A percentile compares a stretch with the other conserved stretches of the same genome.
Conservation (phyloP, 2,888 invertebrate genomes). For the Encarsia formosa region DNA sequence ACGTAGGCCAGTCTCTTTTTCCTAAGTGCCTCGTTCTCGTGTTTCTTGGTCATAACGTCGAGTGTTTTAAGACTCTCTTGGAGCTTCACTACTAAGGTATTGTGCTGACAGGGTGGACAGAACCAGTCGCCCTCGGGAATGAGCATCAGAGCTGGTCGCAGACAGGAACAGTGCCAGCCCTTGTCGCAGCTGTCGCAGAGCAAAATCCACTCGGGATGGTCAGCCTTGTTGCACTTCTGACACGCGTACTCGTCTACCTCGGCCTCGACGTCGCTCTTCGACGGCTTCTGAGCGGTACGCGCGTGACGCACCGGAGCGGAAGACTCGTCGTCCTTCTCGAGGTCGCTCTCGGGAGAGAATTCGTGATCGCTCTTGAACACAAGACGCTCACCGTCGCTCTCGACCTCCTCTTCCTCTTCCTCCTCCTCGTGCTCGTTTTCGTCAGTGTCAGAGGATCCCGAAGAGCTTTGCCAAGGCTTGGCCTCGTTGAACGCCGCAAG, state of each 20-base stretch:
- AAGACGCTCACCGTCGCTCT: constrained; percentile 49
- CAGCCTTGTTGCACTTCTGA: constrained; percentile 82
- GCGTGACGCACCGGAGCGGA: constrained; percentile 73
- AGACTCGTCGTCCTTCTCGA: constrained; percentile 66
- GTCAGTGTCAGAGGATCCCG: constrained; percentile 52
- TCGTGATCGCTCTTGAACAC: constrained; percentile 83
- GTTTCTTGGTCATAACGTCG: constrained; percentile 67
- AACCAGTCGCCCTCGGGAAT: constrained; percentile 98
- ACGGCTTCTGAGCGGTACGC: constrained; percentile 79
- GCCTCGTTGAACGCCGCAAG: constrained; percentile 52
- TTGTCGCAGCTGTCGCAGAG: constrained; percentile 93
- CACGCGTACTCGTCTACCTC: constrained; percentile 72
- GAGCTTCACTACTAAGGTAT: constrained; percentile 66
- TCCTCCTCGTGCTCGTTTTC: constrained; percentile 51
- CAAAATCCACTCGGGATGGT: constrained; percentile 96
- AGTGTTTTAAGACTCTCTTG: constrained; percentile 71
- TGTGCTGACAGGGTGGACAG: constrained; percentile 96
- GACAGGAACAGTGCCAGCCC: constrained; percentile 96
- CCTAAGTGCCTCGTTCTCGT: constrained; percentile 63
- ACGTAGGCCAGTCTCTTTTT: constrained; percentile 71
- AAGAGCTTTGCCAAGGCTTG: constrained; percentile 61
- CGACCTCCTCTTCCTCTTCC: constrained; percentile 51
- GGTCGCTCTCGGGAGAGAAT: constrained; percentile 86
- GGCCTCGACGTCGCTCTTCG: constrained; percentile 45
- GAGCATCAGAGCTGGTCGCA: constrained; percentile 85